Evolutionary conservation across 1,140 invertebrate genomes (phyloP).

Genomic region (Mycetomoellerius zeteki): DNA sequence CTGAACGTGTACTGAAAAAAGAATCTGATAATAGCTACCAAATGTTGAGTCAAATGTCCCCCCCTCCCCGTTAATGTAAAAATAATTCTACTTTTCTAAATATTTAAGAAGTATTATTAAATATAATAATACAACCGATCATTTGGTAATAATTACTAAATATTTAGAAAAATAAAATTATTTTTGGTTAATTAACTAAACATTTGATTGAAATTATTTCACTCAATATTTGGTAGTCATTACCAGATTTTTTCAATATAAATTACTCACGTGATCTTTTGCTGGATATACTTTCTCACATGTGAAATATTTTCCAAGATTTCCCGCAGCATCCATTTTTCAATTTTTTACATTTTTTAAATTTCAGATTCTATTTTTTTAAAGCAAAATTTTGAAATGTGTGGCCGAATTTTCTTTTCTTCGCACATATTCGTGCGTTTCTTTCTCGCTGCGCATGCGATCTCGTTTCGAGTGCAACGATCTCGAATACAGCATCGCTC

Average conservation of each 20-base stretch:
- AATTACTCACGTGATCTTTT: neutral
- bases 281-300: neutral
- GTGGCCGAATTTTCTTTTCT: neutral
- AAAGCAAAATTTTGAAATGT: neutral
- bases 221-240: too few species aligned
- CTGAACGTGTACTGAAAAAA: neutral
- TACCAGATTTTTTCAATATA: too few species aligned
- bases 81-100: too few species aligned
- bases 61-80: too few species aligned
- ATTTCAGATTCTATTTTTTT: neutral
- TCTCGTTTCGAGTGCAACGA: conserved; percentile 65
- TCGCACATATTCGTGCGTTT: neutral
- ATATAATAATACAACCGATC: too few species aligned
- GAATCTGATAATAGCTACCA: too few species aligned
- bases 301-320: neutral
- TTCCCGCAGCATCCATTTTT: neutral
- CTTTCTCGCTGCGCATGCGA: neutral
- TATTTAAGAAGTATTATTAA: too few species aligned
- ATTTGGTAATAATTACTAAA: too few species aligned
- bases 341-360: neutral
- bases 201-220: too few species aligned
- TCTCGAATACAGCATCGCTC: conserved; percentile 50
- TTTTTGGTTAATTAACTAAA: too few species aligned
- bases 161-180: too few species aligned
- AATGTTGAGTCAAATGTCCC: too few species aligned